Evolutionary conservation across 2,888 invertebrate genomes (phyloP).

Genomic region (Parapristionchus giblindavisi): DNA sequence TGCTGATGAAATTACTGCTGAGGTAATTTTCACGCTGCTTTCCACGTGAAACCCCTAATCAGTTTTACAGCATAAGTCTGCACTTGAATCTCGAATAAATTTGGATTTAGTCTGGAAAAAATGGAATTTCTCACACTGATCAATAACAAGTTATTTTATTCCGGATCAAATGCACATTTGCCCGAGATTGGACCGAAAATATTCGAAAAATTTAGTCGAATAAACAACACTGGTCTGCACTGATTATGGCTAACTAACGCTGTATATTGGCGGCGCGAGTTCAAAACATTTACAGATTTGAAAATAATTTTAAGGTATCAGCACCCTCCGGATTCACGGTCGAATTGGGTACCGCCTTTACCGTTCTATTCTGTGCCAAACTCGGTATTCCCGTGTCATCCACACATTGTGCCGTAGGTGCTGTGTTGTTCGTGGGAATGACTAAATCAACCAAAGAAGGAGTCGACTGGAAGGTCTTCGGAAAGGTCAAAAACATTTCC

Average conservation of each 20-base stretch:
- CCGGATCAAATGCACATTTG: no score
- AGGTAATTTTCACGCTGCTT: slow-evolving; percentile 27
- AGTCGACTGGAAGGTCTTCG: slow-evolving; percentile 43
- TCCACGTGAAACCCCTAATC: not conserved
- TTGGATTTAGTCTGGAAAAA: no score
- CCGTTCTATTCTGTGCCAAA: slow-evolving; percentile 59
- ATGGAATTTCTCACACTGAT: no score
- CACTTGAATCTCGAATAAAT: no score
- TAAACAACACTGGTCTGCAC: not conserved
- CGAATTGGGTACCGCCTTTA: slow-evolving; percentile 61
- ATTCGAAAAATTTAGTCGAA: no score
- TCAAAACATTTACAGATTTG: not conserved
- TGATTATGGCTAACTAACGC: not conserved
- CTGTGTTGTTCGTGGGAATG: slow-evolving; percentile 59
- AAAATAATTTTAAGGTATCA: slow-evolving; percentile 37
- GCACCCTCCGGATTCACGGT: slow-evolving; percentile 59
- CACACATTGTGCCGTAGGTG: slow-evolving; percentile 63
- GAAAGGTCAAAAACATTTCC: not conserved
- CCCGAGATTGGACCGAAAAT: no score
- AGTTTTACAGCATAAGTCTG: no score
- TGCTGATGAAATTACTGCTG: slow-evolving; percentile 53
- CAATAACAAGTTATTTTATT: no score
- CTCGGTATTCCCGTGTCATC: slow-evolving; percentile 58
- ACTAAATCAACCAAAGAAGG: slow-evolving; percentile 52
- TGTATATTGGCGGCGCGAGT: not conserved